Conservation (phyloP, 2,113 vertebrate species). For the Oxyruncus cristatus region DNA sequence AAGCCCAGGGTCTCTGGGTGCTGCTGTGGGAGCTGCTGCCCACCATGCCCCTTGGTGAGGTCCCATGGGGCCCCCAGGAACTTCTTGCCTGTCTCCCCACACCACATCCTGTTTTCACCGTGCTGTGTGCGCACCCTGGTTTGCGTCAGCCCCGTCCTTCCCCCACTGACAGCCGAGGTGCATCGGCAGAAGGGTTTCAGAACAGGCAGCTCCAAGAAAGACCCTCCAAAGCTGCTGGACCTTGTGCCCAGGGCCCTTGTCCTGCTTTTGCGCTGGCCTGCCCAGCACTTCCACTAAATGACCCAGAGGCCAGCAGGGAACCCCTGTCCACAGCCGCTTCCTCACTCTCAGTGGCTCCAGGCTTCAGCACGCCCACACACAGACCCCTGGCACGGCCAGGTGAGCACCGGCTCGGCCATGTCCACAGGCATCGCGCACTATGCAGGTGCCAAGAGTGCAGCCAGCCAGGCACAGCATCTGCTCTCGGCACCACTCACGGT, state of each 20-base stretch:
- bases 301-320: not conserved
- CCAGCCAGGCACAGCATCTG: not conserved
- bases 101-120: constrained; percentile 64
- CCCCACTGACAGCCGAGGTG: not conserved
- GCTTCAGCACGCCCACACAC: accelerated
- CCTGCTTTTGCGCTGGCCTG: not conserved
- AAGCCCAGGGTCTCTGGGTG: not conserved
- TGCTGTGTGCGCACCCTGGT: not conserved
- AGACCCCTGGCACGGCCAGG: accelerated
- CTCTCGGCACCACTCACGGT: accelerated
- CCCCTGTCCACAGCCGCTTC: not conserved
- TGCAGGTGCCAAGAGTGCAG: not conserved
- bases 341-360: accelerated
- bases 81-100: not conserved
- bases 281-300: accelerated
- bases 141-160: not conserved
- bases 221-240: not conserved
- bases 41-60: not conserved
- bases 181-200: not conserved
- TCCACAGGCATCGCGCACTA: accelerated
- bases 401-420: accelerated
- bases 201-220: not conserved
- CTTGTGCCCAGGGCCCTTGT: accelerated
- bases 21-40: accelerated
- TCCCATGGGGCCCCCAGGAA: not conserved